Conservation (phyloP, 2,797 vertebrate species). For the Mormyrops boulengeri region DNA sequence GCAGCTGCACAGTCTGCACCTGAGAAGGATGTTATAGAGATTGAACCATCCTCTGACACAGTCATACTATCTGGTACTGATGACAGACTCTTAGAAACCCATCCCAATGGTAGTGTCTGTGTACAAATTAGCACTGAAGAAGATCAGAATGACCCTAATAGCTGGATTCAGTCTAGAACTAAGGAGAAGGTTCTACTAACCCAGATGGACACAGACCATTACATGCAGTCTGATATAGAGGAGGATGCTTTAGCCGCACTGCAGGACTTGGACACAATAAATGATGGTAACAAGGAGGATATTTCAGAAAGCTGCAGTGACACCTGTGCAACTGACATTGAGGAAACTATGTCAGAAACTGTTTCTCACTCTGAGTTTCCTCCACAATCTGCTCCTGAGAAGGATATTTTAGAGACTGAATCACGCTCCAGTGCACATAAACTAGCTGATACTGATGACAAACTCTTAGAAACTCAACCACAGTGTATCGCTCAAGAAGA, state of each 20-base stretch:
- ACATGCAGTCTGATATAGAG: not conserved
- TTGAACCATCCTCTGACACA: not conserved
- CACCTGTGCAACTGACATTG: not conserved
- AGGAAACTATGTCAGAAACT: not conserved
- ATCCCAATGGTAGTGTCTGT: not conserved
- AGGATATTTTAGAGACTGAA: not conserved
- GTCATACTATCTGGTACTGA: not conserved
- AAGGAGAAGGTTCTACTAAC: not conserved
- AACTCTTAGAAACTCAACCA: not conserved
- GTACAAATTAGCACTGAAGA: not conserved
- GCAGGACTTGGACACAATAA: not conserved
- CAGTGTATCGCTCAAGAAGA: not conserved
- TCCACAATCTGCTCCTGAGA: not conserved
- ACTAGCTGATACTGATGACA: not conserved
- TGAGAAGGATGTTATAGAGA: not conserved
- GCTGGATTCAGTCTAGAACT: not conserved
- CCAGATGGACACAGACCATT: not conserved
- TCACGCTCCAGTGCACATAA: not conserved
- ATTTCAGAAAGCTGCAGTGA: not conserved
- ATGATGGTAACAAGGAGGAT: not conserved
- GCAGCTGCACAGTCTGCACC: not conserved
- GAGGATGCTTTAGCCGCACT: not conserved
- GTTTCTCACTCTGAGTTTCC: not conserved
- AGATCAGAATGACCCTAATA: not conserved
- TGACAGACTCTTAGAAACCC: not conserved